phyloP scores from a whole-genome alignment of 2,888 invertebrate species.

The Stenurella melanura region DNA sequence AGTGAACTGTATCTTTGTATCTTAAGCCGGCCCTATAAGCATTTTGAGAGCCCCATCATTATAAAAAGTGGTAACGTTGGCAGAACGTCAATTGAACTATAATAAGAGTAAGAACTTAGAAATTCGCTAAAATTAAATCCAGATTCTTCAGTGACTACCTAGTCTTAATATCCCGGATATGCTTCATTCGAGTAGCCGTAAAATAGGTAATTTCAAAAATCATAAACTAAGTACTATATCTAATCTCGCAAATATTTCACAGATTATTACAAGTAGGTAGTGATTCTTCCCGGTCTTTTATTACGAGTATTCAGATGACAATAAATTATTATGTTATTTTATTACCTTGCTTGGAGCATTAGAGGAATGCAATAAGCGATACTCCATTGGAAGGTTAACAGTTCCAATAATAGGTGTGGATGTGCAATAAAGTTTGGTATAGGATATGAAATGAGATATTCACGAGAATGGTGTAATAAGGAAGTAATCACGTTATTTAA shows the following conservation, averaged over 20 bases:
- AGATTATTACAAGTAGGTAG: background rate
- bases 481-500: constrained; percentile 3
- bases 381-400: background rate
- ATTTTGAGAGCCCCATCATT: too few relatives aligned
- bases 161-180: background rate
- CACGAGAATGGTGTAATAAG: constrained; percentile 1
- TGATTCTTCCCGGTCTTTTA: background rate
- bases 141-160: background rate
- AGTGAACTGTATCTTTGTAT: too few relatives aligned
- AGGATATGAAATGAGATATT: constrained; percentile 14
- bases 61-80: too few relatives aligned
- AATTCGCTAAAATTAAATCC: background rate
- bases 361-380: constrained; percentile 30
- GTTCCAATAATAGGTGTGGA: constrained; percentile 17
- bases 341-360: constrained; percentile 13
- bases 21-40: too few relatives aligned
- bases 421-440: constrained; percentile 23
- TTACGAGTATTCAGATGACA: constrained; percentile 1
- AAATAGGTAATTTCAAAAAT: background rate
- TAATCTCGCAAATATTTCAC: constrained; percentile 1
- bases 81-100: too few relatives aligned
- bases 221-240: background rate
- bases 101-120: background rate
- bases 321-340: constrained; percentile 31
- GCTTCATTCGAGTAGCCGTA: background rate